Evolutionary conservation across 1,140 invertebrate species (phyloP), one percentile per base, ranked within the genome.

Genomic region (Zaprionus africanus): DNA sequence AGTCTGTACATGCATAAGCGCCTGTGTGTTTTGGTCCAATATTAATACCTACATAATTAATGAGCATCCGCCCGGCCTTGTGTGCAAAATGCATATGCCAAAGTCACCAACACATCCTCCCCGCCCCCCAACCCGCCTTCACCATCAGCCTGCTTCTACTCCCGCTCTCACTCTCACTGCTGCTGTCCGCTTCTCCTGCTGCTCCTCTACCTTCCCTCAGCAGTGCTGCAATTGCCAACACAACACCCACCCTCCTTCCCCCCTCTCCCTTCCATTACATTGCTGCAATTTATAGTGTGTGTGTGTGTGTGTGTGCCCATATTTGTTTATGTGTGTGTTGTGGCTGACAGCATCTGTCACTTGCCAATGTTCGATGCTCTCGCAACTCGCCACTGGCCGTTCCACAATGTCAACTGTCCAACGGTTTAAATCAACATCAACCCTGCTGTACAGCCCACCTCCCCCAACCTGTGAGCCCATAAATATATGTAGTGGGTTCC

Each of bases 331-430:
- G 78, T 83, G 67, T 79, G 78, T 82, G 78, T 90, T 88, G 84
- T 84, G 84, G 85, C 71, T 90, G 85, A 90, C 85, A 90, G 85
- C 85, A 90, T 90, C 85, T 90, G 85, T 90, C 86, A 90, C 69
- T 90, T 85, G 86, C 85, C 85, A 88, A 90, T 76, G 76, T 62
- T 69, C 77, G 46, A 31, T 54, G 61, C 28, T 65, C 36, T 65
- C 36, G 26, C 26, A 17, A 34, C 38, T 59, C 34, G 67, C 73
- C 60, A 59, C 66, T 58, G 66, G 17, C 54, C 62, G 62, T 64
- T 67, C 64, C 61, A 60, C 46, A 77, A 83, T 83, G 81, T 84
- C 81, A 84, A 83, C 78, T 82, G 82, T 43, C 78, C 70, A 58
- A 62, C 75, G 78, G 31, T 66, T 78, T 81, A 78, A 84, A 77